Base-by-base conservation (phyloP, 1,140 invertebrate species). In the Melanaphis sacchari region DNA sequence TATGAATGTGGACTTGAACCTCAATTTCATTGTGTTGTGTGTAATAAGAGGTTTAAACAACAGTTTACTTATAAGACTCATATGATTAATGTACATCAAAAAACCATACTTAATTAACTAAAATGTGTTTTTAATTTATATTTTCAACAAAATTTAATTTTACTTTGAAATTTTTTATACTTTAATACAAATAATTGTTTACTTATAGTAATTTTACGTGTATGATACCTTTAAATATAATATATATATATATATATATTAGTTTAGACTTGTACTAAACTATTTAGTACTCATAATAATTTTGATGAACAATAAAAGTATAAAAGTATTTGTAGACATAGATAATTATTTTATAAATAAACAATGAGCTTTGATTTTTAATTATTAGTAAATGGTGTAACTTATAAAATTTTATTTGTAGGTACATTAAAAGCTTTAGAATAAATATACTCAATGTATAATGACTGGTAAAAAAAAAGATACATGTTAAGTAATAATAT, bases 1-100 rank as follows among this genome's bases (percentile, higher is more conserved):
- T 93, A 92, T 41, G 93, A 94, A 46, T 94, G 94, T 81, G 94
- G 94, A 24, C 93, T 94, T 66, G 81, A 93, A 59, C 94, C 94
- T 40, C 93, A 93, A 21, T 96, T 95, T 94, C 94, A 95, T 93
- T 96, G 96, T 94, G 95, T 95, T 11, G 94, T 95, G 9, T 97
- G 96, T 94, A 94, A 94, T 21, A 93, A 93, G n/a, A 94, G 93
- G 8, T 94, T 94, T 87, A 91, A 91, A n/a, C 94, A 95, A 91
- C 95, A 95, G 81, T 95, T 95, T 15, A 94, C 95, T 93, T 94
- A 95, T 38, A 95, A 95, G 94, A 95, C 95, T 21, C 95, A 95
- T 93, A 95, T 95, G 94, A 93, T 95, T n/a, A 94, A 95, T 94
- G 95, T 89, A 26, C 93, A 94, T 96, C 93, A 96, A 95, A 84